phyloP scores from a whole-genome alignment of 1,140 invertebrate genomes.

The Uloborus diversus region DNA sequence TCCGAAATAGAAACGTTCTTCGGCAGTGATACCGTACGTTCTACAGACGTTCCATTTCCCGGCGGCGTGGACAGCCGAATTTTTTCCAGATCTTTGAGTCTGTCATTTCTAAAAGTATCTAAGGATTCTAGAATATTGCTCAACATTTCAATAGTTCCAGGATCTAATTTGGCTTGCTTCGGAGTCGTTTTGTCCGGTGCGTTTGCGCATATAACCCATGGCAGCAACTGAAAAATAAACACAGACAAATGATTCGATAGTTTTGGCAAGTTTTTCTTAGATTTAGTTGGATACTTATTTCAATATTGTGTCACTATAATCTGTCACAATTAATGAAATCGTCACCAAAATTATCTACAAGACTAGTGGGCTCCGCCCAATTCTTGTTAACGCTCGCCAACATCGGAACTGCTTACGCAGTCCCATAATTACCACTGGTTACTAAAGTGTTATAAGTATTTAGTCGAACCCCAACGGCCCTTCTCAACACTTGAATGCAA shows the following conservation, averaged over 20 bases:
- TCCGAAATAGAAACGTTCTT: conserved; percentile 42
- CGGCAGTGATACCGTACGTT: not conserved
- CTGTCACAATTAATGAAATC: not conserved
- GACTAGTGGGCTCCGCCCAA: too few species aligned
- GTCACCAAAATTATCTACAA: too few species aligned
- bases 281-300: not conserved
- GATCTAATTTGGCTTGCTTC: conserved; percentile 15
- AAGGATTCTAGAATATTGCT: conserved; percentile 47
- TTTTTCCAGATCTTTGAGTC: conserved; percentile 28
- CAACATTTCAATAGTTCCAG: conserved; percentile 32
- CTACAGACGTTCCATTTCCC: conserved; percentile 3
- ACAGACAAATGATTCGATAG: not conserved
- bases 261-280: not conserved
- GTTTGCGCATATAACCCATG: not conserved
- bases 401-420: too few species aligned
- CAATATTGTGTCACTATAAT: not conserved
- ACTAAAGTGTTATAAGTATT: too few species aligned
- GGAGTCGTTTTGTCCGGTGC: not conserved
- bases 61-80: conserved; percentile 3
- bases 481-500: too few species aligned
- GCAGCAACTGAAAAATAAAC: conserved; percentile 11
- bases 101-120: conserved; percentile 36
- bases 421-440: too few species aligned
- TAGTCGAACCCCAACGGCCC: too few species aligned
- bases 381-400: too few species aligned